These are phyloP conservation scores for Pseudomyrmex flavicornis DNA, from an alignment of 1,140 invertebrate species.

Conservation along the genomic window DNA sequence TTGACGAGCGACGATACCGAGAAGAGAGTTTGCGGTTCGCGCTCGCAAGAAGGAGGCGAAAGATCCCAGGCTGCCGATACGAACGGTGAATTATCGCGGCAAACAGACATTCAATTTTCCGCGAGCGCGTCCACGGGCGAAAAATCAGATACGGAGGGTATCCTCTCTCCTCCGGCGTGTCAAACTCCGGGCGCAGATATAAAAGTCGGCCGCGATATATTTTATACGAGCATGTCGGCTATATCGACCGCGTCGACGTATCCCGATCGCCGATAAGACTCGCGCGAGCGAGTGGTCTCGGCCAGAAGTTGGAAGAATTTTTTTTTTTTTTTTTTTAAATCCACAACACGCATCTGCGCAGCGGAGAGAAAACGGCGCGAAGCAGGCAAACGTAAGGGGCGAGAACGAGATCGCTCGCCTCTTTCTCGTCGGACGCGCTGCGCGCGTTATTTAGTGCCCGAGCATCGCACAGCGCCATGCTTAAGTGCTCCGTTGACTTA, in stretches of 20 bases:
- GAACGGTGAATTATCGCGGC: constrained; percentile 56
- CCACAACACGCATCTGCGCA: constrained; percentile 44
- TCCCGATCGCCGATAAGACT: constrained; percentile 31
- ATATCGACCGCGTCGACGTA: constrained; percentile 34
- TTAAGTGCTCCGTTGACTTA: constrained; percentile 79
- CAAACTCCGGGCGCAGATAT: constrained; percentile 50
- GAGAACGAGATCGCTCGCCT: constrained; percentile 63
- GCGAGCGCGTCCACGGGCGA: constrained; percentile 46
- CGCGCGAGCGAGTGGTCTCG: constrained; percentile 16
- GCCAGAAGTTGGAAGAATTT: constrained; percentile 29
- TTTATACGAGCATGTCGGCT: constrained; percentile 55
- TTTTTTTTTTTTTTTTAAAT: constrained; percentile 41
- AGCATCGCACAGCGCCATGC: constrained; percentile 68
- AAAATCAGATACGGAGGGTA: constrained; percentile 53
- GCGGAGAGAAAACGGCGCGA: constrained; percentile 40
- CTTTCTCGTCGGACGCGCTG: constrained; percentile 64
- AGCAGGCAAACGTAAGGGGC: constrained; percentile 49
- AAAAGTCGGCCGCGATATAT: constrained; percentile 55
- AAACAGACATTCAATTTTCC: constrained; percentile 62
- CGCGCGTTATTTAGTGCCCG: constrained; percentile 76
- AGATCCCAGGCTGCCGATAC: constrained; percentile 46
- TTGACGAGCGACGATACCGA: constrained; percentile 46
- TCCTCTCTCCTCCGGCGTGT: constrained; percentile 37
- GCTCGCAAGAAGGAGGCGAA: not conserved
- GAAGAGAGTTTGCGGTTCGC: constrained; percentile 6